These are phyloP conservation scores for Coregonus clupeaformis DNA, from an alignment of 2,113 vertebrate species.

Conservation along the genomic window DNA sequence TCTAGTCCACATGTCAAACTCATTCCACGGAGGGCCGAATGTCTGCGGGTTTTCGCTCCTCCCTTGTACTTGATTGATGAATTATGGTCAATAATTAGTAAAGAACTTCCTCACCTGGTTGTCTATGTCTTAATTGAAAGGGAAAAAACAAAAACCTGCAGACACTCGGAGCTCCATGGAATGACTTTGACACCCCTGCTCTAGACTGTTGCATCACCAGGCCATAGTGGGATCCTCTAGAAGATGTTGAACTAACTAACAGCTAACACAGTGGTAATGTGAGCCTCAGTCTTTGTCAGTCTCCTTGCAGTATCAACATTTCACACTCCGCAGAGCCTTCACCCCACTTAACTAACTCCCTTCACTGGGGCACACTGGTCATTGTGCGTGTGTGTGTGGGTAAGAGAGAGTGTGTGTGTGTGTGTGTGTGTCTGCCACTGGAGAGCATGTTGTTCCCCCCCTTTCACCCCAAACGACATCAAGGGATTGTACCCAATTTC, in stretches of 20 bases:
- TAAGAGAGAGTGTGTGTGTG: neutral
- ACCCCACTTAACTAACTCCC: slow-evolving; percentile 22
- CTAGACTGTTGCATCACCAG: slow-evolving; percentile 44
- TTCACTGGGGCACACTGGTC: slow-evolving; percentile 1
- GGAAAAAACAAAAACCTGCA: no score
- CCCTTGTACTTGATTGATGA: no score
- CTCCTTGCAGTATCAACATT: slow-evolving; percentile 62
- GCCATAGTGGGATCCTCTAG: slow-evolving; percentile 25
- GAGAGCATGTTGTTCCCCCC: slow-evolving; percentile 60
- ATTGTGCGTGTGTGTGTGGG: no score
- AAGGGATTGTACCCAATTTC: slow-evolving; percentile 77
- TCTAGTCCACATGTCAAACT: no score
- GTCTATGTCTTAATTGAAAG: no score
- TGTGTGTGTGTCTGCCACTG: neutral
- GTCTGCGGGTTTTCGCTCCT: no score
- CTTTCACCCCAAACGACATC: slow-evolving; percentile 65
- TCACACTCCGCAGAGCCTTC: slow-evolving; percentile 66
- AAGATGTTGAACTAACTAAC: no score
- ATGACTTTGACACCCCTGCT: neutral
- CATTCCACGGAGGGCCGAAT: no score
- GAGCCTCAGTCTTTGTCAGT: slow-evolving; percentile 25
- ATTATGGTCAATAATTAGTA: no score
- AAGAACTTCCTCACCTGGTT: no score
- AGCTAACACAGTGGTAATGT: no score
- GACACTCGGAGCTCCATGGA: no score